Conservation (phyloP, 1,140 invertebrate species). For the Dolichoris vasculosae region DNA sequence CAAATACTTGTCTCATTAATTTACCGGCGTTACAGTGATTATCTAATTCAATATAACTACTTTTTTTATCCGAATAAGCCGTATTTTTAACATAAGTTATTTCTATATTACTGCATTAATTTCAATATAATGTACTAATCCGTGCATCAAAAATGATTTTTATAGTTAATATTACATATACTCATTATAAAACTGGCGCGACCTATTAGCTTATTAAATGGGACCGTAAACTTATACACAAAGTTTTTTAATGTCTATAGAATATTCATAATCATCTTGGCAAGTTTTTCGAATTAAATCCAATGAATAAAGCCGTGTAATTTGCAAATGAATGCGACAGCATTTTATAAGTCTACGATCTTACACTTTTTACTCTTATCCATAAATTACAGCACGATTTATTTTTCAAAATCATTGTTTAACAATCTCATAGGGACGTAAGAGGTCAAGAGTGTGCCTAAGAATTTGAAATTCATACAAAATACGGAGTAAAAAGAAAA, state of each 20-base stretch:
- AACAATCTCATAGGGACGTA: neutral
- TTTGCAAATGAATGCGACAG: neutral
- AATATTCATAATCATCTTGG: neutral
- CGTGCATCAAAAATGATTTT: neutral
- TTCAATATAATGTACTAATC: neutral
- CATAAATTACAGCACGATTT: too few species aligned
- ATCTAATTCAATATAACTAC: neutral
- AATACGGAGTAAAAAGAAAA: neutral
- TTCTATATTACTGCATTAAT: neutral
- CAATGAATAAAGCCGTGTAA: neutral
- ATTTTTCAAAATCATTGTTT: neutral
- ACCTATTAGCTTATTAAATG: conserved; percentile 9
- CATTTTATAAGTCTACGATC: neutral
- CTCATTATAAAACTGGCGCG: neutral
- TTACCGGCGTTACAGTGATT: neutral
- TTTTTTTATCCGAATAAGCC: neutral
- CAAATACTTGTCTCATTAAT: conserved; percentile 11
- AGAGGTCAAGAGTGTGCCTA: too few species aligned
- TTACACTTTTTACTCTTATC: neutral
- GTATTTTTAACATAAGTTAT: neutral
- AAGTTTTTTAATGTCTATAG: neutral
- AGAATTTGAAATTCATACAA: too few species aligned
- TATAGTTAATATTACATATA: neutral
- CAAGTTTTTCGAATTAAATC: neutral
- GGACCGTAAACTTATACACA: neutral